Evolutionary conservation across 2,797 vertebrate genomes (phyloP), one percentile per base, ranked within the genome.

Genomic region (Holocentrus rufus): DNA sequence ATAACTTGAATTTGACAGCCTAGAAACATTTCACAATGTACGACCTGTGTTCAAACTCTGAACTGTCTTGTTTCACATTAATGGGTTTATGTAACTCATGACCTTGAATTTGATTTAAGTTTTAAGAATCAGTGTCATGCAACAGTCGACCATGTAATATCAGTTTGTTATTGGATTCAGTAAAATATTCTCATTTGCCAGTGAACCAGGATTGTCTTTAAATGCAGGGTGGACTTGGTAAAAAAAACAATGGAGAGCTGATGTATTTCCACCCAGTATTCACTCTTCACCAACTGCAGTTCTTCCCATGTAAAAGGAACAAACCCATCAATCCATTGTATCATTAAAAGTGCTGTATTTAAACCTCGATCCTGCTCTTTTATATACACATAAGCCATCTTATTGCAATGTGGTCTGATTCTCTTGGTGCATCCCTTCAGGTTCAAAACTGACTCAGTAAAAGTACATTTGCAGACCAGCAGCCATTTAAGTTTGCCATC

Each of bases 261-360:
- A 58, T 85, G 87, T 88, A 81, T 81, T 84, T 82, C 84, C 85
- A 86, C 89, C 82, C 69, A 54, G 69, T 89, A 36, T 46, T 50
- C 20, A 66, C 49, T 53, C 86, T 84, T 87, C 89, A 89, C 77
- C 66, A 80, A 91, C 85, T 87, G 81, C 88, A 89, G 87, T 87
- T 87, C 56, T 76, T 82, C 34, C 88, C 81, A 85, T 91, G 88
- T 90, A 87, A 87, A 44, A 86, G 85, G 65, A 88, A 89, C 80
- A 83, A 90, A 86, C 85, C 85, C 82, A 88, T 85, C 84, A 86
- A 85, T 82, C 83, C 86, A 86, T 92, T 90, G 89, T 90, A 92
- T 92, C 88, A 93, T 91, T 92, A 92, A 93, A 92, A 92, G 90
- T 92, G 92, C 90, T 93, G 92, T 92, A 93, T 85, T 82, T 85